A percentile compares a stretch with the other conserved stretches of the same genome.
These are phyloP conservation scores for Synchiropus splendidus DNA, from an alignment of 2,113 vertebrate species.

Conservation along the genomic window DNA sequence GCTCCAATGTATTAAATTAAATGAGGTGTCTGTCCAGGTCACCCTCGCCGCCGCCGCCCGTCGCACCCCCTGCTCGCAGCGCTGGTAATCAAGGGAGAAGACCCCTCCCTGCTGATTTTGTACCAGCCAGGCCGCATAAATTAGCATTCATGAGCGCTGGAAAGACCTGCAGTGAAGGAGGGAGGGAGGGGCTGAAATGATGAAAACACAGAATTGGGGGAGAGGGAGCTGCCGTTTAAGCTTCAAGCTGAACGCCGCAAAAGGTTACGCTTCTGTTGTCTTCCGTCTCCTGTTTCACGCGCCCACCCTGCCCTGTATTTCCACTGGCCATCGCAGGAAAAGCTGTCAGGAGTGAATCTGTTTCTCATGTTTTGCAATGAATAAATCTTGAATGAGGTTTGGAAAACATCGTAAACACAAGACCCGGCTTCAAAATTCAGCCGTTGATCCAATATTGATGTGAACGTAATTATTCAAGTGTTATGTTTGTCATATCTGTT, in stretches of 20 bases:
- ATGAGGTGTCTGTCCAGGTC: conserved; percentile 86
- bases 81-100: conserved; percentile 65
- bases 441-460: conserved; percentile 67
- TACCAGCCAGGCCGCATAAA: conserved; percentile 60
- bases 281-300: conserved; percentile 25
- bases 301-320: conserved; percentile 25
- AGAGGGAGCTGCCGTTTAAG: conserved; percentile 21
- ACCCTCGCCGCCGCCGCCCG: conserved; percentile 69
- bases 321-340: conserved; percentile 54
- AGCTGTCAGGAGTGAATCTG: conserved; percentile 44
- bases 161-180: conserved; percentile 46
- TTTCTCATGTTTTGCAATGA: conserved; percentile 44
- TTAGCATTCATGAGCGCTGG: conserved; percentile 63
- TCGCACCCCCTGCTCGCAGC: conserved; percentile 31
- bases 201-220: conserved; percentile 19
- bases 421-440: conserved; percentile 50
- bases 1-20: conserved; percentile 89
- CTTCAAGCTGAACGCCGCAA: conserved; percentile 50
- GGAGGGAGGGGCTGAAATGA: conserved; percentile 34
- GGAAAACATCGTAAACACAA: conserved; percentile 59
- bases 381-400: conserved; percentile 69
- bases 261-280: conserved; percentile 48
- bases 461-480: conserved; percentile 52
- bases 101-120: conserved; percentile 58
- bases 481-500: no score